A percentile compares a stretch with the other conserved stretches of the same genome.
Evolutionary conservation across 2,888 invertebrate genomes (phyloP).

Genomic region (Perizoma flavofasciatum): DNA sequence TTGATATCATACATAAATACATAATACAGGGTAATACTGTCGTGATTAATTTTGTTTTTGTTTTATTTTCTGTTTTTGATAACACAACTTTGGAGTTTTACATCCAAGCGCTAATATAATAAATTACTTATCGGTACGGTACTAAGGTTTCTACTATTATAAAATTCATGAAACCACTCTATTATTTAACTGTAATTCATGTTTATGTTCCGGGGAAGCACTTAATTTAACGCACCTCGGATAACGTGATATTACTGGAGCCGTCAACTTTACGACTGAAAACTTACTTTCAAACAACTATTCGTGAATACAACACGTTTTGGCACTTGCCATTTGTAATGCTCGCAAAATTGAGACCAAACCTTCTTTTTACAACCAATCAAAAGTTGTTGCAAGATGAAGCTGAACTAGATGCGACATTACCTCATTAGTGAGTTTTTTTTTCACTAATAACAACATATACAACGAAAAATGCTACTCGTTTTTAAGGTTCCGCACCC

Average conservation of each 20-base stretch:
- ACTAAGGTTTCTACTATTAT: slow-evolving; percentile 36
- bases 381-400: too few species aligned
- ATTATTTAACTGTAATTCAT: slow-evolving; percentile 53
- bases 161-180: slow-evolving; percentile 47
- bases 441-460: too few species aligned
- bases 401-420: too few species aligned
- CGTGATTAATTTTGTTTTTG: too few species aligned
- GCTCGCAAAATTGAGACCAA: background rate
- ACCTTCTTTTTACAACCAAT: background rate
- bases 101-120: slow-evolving; percentile 3
- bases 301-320: slow-evolving; percentile 1
- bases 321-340: background rate
- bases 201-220: slow-evolving; percentile 53
- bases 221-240: slow-evolving; percentile 63
- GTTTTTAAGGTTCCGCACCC: too few species aligned
- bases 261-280: slow-evolving; percentile 62
- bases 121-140: slow-evolving; percentile 17
- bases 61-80: too few species aligned
- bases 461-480: too few species aligned
- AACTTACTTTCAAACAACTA: slow-evolving; percentile 40
- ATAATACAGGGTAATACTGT: too few species aligned
- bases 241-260: slow-evolving; percentile 64
- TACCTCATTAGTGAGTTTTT: too few species aligned
- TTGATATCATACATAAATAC: too few species aligned
- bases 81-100: background rate